phyloP scores from a whole-genome alignment of 2,888 invertebrate species.

The Sisyra terminalis region DNA sequence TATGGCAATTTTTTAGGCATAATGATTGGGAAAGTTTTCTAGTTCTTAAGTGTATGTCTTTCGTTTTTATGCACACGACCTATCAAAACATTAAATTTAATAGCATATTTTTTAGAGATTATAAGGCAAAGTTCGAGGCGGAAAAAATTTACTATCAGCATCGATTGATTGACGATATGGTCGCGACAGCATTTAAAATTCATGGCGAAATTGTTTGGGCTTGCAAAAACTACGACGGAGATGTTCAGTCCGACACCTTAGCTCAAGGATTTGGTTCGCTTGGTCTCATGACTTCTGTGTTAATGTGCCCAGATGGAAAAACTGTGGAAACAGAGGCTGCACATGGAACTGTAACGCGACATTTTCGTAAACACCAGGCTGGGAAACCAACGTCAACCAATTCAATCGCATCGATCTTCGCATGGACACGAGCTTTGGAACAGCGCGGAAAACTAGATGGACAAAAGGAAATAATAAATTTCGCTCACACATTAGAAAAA shows the following conservation, averaged over 20 bases:
- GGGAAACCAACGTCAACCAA: constrained; percentile 79
- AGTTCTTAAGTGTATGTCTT: too few relatives aligned
- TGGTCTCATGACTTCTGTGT: constrained; percentile 82
- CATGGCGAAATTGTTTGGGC: constrained; percentile 82
- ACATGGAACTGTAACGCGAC: constrained; percentile 81
- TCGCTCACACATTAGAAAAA: constrained; percentile 54
- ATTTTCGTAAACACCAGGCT: constrained; percentile 76
- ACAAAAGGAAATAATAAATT: constrained; percentile 56
- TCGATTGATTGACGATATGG: constrained; percentile 83
- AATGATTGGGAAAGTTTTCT: too few relatives aligned
- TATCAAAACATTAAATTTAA: not conserved
- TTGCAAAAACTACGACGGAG: constrained; percentile 87
- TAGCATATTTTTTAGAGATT: constrained; percentile 35
- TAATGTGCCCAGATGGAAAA: constrained; percentile 76
- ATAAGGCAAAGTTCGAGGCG: constrained; percentile 56
- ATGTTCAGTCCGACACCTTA: constrained; percentile 78
- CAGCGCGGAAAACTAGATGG: constrained; percentile 71
- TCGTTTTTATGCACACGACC: too few relatives aligned
- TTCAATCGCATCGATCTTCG: constrained; percentile 82
- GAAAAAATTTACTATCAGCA: constrained; percentile 83
- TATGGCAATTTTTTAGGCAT: too few relatives aligned
- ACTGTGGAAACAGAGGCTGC: constrained; percentile 86
- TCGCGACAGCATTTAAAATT: constrained; percentile 71
- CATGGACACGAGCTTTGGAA: constrained; percentile 73
- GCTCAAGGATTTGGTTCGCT: constrained; percentile 68